Evolutionary conservation across 1,140 invertebrate species (phyloP).

Genomic region (Brachionus rubens): DNA sequence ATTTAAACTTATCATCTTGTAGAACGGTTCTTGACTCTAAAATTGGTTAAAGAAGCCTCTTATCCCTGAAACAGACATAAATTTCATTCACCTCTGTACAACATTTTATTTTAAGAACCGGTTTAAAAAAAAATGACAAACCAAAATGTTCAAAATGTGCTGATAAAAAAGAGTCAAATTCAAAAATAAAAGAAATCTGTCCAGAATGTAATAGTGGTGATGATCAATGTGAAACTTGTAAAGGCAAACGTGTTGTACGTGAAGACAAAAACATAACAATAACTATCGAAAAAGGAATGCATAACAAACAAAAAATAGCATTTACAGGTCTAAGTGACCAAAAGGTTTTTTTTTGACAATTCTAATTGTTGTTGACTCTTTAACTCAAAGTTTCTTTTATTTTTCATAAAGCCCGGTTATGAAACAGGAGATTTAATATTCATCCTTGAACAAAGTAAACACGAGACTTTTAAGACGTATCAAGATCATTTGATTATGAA

Average conservation of each 20-base stretch:
- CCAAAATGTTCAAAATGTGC: background rate
- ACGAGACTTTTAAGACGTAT: background rate
- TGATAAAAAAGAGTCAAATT: background rate
- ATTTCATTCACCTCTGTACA: too few relatives aligned
- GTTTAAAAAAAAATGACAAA: background rate
- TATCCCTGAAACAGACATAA: too few relatives aligned
- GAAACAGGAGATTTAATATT: conserved; percentile 25
- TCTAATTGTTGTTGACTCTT: too few relatives aligned
- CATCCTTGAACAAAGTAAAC: conserved; percentile 5
- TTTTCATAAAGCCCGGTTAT: background rate
- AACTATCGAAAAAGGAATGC: conserved; percentile 16
- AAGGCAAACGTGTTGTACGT: background rate
- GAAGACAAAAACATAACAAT: background rate
- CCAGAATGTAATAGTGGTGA: background rate
- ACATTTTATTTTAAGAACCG: background rate
- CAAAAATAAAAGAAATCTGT: background rate
- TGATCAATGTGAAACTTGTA: background rate
- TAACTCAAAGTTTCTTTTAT: too few relatives aligned
- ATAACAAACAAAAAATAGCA: background rate
- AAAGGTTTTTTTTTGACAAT: too few relatives aligned
- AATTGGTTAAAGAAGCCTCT: too few relatives aligned
- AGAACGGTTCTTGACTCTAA: too few relatives aligned
- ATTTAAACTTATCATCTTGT: too few relatives aligned
- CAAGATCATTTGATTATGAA: conserved; percentile 33
- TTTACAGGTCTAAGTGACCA: conserved; percentile 11